phyloP scores from a whole-genome alignment of 2,888 invertebrate genomes.

The Tinea pellionella region DNA sequence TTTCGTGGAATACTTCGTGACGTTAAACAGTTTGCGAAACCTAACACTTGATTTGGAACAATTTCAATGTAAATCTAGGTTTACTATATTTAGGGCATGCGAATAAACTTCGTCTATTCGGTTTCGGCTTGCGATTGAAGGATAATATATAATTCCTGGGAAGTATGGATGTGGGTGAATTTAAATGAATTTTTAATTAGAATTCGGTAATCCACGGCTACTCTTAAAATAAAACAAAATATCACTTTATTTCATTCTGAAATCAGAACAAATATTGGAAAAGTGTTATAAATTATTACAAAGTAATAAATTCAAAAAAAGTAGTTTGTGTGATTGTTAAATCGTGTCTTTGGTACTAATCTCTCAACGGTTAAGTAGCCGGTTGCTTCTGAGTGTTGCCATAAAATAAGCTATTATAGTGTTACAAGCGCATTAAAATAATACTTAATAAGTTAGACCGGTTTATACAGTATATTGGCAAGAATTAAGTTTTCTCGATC shows the following conservation, averaged over 20 bases:
- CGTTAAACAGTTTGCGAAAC: conserved; percentile 2
- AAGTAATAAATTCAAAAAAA: neutral
- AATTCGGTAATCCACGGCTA: neutral
- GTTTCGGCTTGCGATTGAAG: too few species aligned
- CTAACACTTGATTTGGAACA: conserved; percentile 3
- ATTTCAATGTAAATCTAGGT: neutral
- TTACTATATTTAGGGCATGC: neutral
- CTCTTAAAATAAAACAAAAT: too few species aligned
- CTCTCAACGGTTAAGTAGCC: conserved; percentile 18
- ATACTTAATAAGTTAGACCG: conserved; percentile 24
- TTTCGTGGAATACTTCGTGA: neutral
- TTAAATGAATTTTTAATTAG: neutral
- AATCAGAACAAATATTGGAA: neutral
- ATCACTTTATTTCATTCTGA: too few species aligned
- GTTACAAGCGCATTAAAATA: conserved; percentile 28
- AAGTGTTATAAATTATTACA: too few species aligned
- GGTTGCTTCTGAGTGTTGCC: conserved; percentile 23
- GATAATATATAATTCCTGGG: too few species aligned
- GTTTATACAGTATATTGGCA: conserved; percentile 3
- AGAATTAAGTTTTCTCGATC: conserved; percentile 10
- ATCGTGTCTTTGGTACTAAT: neutral
- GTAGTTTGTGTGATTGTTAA: neutral
- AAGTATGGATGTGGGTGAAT: neutral
- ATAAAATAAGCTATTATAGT: conserved; percentile 25
- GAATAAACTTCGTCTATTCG: too few species aligned